Percentiles rank a stretch among this genome's conserved stretches.
Conservation (phyloP, 2,888 invertebrate species). For the Eurytoma adleriae region DNA sequence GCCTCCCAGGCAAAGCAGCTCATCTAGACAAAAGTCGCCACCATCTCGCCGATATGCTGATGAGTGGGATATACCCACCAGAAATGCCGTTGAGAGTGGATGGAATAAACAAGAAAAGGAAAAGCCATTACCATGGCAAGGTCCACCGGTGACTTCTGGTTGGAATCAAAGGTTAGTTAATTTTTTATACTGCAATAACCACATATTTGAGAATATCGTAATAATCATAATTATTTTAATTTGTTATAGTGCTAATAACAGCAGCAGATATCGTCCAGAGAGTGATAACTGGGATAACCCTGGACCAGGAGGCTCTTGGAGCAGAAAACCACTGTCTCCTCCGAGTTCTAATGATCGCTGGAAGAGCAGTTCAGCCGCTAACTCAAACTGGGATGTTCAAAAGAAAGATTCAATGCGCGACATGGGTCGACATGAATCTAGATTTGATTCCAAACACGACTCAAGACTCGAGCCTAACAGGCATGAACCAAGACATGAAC, state of each 20-base stretch:
- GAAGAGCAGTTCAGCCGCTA: constrained; percentile 41
- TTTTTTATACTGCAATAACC: too few relatives aligned
- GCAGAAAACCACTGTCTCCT: constrained; percentile 40
- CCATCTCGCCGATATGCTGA: constrained; percentile 64
- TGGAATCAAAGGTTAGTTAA: constrained; percentile 51
- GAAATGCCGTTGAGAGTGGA: constrained; percentile 66
- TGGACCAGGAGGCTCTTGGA: constrained; percentile 57
- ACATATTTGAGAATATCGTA: not conserved
- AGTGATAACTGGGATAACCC: constrained; percentile 47
- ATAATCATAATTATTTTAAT: constrained; percentile 6
- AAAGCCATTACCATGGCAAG: constrained; percentile 31
- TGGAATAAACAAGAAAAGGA: constrained; percentile 57
- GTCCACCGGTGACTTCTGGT: not conserved
- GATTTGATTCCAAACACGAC: constrained; percentile 32
- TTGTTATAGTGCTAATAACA: constrained; percentile 38
- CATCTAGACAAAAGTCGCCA: constrained; percentile 58
- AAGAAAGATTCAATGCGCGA: constrained; percentile 63
- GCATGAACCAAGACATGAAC: constrained; percentile 35
- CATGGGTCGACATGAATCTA: constrained; percentile 40
- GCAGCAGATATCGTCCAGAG: constrained; percentile 48
- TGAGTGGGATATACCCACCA: constrained; percentile 73
- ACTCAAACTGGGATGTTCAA: constrained; percentile 66
- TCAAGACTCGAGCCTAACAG: constrained; percentile 12
- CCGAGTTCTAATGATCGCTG: constrained; percentile 41
- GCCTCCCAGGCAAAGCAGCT: constrained; percentile 31